A percentile compares a stretch with the other conserved stretches of the same genome.
These are phyloP conservation scores for Microplitis demolitor DNA, from an alignment of 1,140 invertebrate species.

Conservation along the genomic window DNA sequence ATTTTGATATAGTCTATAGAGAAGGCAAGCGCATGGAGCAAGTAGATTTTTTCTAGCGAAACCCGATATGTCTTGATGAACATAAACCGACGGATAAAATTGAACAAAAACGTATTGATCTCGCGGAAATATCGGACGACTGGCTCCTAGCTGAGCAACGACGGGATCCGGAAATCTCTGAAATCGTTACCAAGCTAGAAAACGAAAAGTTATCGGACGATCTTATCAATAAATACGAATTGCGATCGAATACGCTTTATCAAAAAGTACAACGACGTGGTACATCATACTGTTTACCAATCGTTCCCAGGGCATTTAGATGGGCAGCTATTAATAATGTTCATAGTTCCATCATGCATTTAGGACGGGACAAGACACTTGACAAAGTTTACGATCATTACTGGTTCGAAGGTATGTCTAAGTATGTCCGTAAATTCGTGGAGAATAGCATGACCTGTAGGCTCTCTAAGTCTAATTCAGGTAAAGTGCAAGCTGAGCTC, in stretches of 20 bases:
- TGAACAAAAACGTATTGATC: not conserved
- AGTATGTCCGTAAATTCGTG: conserved; percentile 35
- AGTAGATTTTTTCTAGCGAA: conserved; percentile 27
- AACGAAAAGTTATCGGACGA: conserved; percentile 27
- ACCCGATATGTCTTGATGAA: not conserved
- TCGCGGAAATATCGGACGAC: conserved; percentile 27
- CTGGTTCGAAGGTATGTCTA: conserved; percentile 39
- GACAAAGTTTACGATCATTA: conserved; percentile 32
- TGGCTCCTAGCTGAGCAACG: conserved; percentile 36
- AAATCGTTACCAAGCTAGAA: conserved; percentile 20
- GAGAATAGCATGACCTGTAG: conserved; percentile 37
- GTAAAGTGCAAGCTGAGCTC: conserved; percentile 10
- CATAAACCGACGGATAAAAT: not conserved
- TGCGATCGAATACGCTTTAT: conserved; percentile 32
- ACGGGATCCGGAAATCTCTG: conserved; percentile 24
- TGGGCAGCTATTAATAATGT: no score
- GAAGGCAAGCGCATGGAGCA: conserved; percentile 28
- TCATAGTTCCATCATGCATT: no score
- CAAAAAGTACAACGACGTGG: conserved; percentile 34
- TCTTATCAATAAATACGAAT: conserved; percentile 35
- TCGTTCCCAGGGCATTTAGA: not conserved
- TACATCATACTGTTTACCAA: conserved; percentile 38
- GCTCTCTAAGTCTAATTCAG: conserved; percentile 32
- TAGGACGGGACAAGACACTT: no score
- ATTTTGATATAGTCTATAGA: conserved; percentile 34